Conservation (phyloP, 1,140 invertebrate genomes). For the Mylabris phalerata region DNA sequence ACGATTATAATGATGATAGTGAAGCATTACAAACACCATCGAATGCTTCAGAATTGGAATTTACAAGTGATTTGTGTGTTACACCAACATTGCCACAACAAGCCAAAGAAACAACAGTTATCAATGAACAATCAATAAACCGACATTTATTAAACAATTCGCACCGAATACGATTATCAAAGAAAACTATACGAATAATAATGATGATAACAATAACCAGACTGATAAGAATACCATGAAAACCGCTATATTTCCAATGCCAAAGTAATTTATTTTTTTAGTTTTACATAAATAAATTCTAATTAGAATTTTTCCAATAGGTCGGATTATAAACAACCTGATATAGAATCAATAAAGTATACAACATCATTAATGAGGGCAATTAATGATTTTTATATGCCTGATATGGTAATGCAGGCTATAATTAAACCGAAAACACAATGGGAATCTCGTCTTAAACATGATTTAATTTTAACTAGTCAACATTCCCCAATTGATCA, state of each 20-base stretch:
- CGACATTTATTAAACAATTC: conserved; percentile 22
- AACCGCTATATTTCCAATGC: conserved; percentile 56
- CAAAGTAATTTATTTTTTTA: conserved; percentile 40
- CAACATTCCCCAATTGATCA: conserved; percentile 58
- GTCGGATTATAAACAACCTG: conserved; percentile 3
- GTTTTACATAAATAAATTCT: background rate
- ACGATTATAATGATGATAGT: conserved; percentile 28
- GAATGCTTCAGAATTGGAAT: conserved; percentile 60
- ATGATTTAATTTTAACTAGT: conserved; percentile 50
- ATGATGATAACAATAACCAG: conserved; percentile 27
- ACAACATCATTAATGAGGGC: conserved; percentile 50
- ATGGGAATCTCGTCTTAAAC: conserved; percentile 47
- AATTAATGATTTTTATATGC: conserved; percentile 63
- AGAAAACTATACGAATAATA: conserved; percentile 8
- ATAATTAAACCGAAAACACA: conserved; percentile 43
- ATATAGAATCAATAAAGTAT: conserved; percentile 36
- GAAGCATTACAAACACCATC: conserved; percentile 54
- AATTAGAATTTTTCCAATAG: conserved; percentile 4
- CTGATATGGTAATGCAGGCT: conserved; percentile 68
- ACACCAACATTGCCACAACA: conserved; percentile 39
- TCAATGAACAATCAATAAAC: conserved; percentile 26
- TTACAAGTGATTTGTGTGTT: conserved; percentile 50
- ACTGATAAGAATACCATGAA: conserved; percentile 37
- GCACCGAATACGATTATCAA: conserved; percentile 25
- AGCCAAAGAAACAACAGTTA: conserved; percentile 38